Base-by-base conservation (phyloP, 2,888 invertebrate species). In the Cyclophora punctaria region DNA sequence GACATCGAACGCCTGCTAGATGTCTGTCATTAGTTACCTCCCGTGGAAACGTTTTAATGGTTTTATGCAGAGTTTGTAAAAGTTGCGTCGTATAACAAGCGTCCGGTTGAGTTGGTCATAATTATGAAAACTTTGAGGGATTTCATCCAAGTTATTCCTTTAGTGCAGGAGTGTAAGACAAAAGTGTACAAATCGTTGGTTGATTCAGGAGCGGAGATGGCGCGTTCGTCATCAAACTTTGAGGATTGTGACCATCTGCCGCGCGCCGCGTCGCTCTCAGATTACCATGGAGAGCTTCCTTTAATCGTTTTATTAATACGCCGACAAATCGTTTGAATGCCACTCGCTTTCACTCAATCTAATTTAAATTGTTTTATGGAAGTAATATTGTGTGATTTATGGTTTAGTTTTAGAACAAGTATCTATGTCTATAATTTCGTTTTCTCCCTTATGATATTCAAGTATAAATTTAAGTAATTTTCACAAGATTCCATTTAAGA, bases 241-340 rank as follows among this genome's bases (percentile, higher is more conserved):
- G 78, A 75, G 82, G 79, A 85, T 86, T 81, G 87, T 79, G 81
- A 78, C 79, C 87, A 87, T 85, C 85, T 86, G 86, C 78, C 74
- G 84, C 83, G 71, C 78, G 69, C 74, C 75, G 74, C 81, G 75
- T 73, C 80, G 80, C 80, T 83, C 81, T 63, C 86, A 80, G 87
- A 88, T 88, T 87, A 87, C 85, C 81, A 75, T 72, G 71, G 78
- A 75, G 80, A 83, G 85, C 80, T 85, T 84, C 80, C 78, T 85
- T 87, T 86, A 88, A 88, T 88, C 87, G 87, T 87, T 87, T 86
- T 86, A 87, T 86, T 87, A 86, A 87, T 86, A 86, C 86, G 82
- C 83, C 84, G 81, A 77, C 83, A 84, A 85, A 87, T 86, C 84
- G 83, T 80, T 85, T 86, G 77, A 81, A 77, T 78, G 79, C 74